phyloP scores from a whole-genome alignment of 1,140 invertebrate species.

The Helicoverpa zea region DNA sequence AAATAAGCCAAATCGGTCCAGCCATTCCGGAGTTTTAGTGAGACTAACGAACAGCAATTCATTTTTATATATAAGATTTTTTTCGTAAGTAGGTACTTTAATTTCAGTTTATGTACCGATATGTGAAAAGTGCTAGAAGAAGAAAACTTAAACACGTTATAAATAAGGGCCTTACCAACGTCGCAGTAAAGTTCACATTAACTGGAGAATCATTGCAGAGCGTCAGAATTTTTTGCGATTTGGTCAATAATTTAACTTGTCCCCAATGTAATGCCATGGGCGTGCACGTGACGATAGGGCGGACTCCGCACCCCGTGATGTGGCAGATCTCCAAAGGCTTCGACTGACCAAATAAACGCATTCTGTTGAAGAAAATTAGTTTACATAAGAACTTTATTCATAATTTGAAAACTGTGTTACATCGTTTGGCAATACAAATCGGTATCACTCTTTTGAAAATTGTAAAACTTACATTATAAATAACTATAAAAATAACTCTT shows the following conservation, averaged over 20 bases:
- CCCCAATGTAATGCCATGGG: slow-evolving; percentile 76
- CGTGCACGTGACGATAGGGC: slow-evolving; percentile 78
- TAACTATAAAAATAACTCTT: no score
- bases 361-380: slow-evolving; percentile 55
- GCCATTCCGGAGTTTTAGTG: no score
- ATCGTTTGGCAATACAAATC: no score
- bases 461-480: no score
- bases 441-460: no score
- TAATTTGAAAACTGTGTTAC: no score
- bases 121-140: background rate
- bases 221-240: slow-evolving; percentile 68
- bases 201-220: slow-evolving; percentile 81
- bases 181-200: slow-evolving; percentile 69
- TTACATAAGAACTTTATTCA: no score
- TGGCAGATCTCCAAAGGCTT: slow-evolving; percentile 75
- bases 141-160: background rate
- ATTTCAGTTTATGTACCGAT: no score
- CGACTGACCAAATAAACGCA: slow-evolving; percentile 74
- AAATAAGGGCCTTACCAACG: slow-evolving; percentile 62
- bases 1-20: no score
- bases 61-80: no score
- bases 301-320: slow-evolving; percentile 72
- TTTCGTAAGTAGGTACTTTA: no score
- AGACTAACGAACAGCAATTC: no score
- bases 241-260: slow-evolving; percentile 74